Evolutionary conservation across 2,797 vertebrate species (phyloP), one percentile per base, ranked within the genome.

Genomic region (Somateria mollissima): DNA sequence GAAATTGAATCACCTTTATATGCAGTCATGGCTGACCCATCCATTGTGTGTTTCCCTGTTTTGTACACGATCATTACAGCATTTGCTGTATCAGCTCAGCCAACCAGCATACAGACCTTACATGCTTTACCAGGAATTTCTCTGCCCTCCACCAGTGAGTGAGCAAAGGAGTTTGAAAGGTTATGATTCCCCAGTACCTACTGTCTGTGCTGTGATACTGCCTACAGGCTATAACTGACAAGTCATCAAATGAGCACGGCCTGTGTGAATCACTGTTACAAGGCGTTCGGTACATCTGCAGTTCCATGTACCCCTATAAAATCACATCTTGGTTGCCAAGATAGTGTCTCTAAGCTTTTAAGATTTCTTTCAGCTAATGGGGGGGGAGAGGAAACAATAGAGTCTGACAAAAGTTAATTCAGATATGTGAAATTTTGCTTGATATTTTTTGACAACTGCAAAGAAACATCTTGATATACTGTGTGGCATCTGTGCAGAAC

Each of bases 161-260:
- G 65, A 80, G 47, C 30, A 61, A 93, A 91, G 1, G 8, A 69
- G 20, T 39, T 72, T 32, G 61, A 89, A 83, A 89, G 57, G 49
- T 72, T 61, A 57, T 84, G 81, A 79, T 83, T 92, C 66, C 73
- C 53, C 51, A 89, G 54, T 54, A 49, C 69, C 28, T 94, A 45
- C 82, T 85, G 45, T 75, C 82, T 21, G 2, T 56, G 69, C 37
- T 74, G 60, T 54, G 80, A 61, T 80, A 64, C 19, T 90, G 92
- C 87, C 90, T 62, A 89, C 62, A 75, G 93, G 84, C 89, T 85
- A 43, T 76, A 95, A 92, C 93, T 74, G 77, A 84, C 83, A 86
- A 94, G 30, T 36, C 93, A 74, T 36, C 37, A 66, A 82, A 84
- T 25, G 78, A 76, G 47, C 28, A 66, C 65, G 82, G 75, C 72